phyloP scores from a whole-genome alignment of 2,888 invertebrate species.

The Ennomos fuscantarius region DNA sequence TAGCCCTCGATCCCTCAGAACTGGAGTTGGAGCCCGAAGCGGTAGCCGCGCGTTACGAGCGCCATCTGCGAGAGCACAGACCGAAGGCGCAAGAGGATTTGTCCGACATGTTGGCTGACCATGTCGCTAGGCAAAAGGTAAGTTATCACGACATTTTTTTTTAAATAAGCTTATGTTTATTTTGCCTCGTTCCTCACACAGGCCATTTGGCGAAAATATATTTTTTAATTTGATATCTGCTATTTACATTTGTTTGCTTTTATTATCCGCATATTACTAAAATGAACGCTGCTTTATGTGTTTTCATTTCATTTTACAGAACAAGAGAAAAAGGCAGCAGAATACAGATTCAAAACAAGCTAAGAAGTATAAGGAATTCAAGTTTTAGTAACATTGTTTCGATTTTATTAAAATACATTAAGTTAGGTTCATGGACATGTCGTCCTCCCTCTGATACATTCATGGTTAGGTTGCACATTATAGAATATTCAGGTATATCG shows the following conservation, averaged over 20 bases:
- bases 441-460: too few species aligned
- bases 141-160: background rate
- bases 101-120: slow-evolving; percentile 99
- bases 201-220: too few species aligned
- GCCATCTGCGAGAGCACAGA: slow-evolving; percentile 97
- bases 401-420: too few species aligned
- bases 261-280: too few species aligned
- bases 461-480: too few species aligned
- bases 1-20: slow-evolving; percentile 98
- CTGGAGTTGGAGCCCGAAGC: slow-evolving; percentile 98
- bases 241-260: too few species aligned
- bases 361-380: slow-evolving; percentile 99
- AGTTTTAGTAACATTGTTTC: slow-evolving; percentile 87
- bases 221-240: too few species aligned
- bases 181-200: background rate
- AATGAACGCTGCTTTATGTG: too few species aligned
- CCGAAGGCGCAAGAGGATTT: slow-evolving; percentile 95
- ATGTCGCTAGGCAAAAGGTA: slow-evolving; percentile 98
- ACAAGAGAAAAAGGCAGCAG: slow-evolving; percentile 96
- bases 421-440: too few species aligned
- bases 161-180: slow-evolving; percentile 5
- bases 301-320: slow-evolving; percentile 85
- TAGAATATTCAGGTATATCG: too few species aligned
- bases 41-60: slow-evolving; percentile 98
- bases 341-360: slow-evolving; percentile 95